Evolutionary conservation across 2,797 vertebrate genomes (phyloP).

Genomic region (Chaetophractus vellerosus): DNA sequence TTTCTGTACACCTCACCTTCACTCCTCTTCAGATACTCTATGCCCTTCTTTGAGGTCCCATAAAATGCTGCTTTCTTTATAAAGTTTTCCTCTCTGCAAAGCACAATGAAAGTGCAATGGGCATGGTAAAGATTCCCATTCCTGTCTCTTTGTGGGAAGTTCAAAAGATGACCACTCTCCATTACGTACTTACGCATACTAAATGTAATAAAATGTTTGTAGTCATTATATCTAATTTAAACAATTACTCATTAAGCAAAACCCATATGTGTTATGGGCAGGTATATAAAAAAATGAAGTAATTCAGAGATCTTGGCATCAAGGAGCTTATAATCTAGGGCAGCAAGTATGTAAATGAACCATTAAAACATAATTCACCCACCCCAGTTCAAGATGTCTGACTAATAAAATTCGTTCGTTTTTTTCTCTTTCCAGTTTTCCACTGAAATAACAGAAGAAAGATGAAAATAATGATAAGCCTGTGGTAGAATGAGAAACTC

Average conservation of each 20-base stretch:
- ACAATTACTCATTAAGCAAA: slow-evolving; percentile 52
- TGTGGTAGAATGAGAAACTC: neutral
- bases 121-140: neutral
- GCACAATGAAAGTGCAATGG: neutral
- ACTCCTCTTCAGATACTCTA: neutral
- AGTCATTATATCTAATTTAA: slow-evolving; percentile 15
- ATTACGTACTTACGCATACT: neutral
- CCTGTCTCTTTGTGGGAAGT: neutral
- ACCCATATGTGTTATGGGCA: neutral
- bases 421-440: slow-evolving; percentile 6
- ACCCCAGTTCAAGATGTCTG: neutral
- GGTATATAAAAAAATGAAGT: slow-evolving; percentile 65
- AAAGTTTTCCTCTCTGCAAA: neutral
- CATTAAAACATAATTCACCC: slow-evolving; percentile 45
- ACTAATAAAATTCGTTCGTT: neutral
- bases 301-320: slow-evolving; percentile 12
- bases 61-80: neutral
- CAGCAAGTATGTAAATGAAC: neutral
- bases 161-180: neutral
- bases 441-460: slow-evolving; percentile 19
- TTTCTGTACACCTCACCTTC: neutral
- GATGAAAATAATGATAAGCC: slow-evolving; percentile 45
- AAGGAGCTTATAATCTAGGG: slow-evolving; percentile 19
- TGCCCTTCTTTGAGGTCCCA: neutral
- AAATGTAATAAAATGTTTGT: slow-evolving; percentile 57